Evolutionary conservation across 1,140 invertebrate species (phyloP), one percentile per base, ranked within the genome.

Genomic region (Diorhabda carinulata): DNA sequence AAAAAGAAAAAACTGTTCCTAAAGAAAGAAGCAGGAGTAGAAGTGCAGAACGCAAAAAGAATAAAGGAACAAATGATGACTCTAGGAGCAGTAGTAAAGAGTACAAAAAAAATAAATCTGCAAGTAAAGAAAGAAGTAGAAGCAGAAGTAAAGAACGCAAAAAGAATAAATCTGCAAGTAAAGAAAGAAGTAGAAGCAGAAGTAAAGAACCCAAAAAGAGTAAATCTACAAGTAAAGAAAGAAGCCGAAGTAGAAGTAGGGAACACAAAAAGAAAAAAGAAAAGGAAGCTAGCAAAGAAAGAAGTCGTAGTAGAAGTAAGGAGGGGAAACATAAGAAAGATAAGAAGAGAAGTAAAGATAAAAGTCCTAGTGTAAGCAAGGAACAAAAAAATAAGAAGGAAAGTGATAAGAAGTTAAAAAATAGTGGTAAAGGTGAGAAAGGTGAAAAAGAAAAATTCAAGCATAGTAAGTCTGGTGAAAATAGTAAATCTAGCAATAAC

Each of bases 341-440:
- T 44, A 69, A 52, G 10, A 66, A 57, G 52, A 65, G 45, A 6
- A 68, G 62, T 43, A 59, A 43, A 47, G 68, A 58, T 25, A 60
- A 64, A 65, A 71, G 47, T 63, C 10, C 52, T 59, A 25, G 40
- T 43, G 41, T 44, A 60, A 72, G 65, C 57, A 76, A 70, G 68
- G 73, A 72, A 56, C 71, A 75, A 70, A 64, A 68, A 10, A 70
- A 68, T 66, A 63, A 59, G 61, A 73, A 73, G 70, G 63, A 47
- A 47, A 67, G 59, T 57, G 64, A 72, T 43, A 71, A 66, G 63
- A 25, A 69, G 52, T 73, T 63, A 45, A 47, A 66, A 61, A 74
- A 67, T 61, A 71, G 67, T 62, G 78, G 69, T 56, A 74, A 74
- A 64, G 72, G 70, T 65, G 72, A 74, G 45, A 72, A 77, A 60